A percentile compares a stretch with the other conserved stretches of the same genome.
Conservation (phyloP, 2,888 invertebrate genomes). For the Mellilla xanthometata region DNA sequence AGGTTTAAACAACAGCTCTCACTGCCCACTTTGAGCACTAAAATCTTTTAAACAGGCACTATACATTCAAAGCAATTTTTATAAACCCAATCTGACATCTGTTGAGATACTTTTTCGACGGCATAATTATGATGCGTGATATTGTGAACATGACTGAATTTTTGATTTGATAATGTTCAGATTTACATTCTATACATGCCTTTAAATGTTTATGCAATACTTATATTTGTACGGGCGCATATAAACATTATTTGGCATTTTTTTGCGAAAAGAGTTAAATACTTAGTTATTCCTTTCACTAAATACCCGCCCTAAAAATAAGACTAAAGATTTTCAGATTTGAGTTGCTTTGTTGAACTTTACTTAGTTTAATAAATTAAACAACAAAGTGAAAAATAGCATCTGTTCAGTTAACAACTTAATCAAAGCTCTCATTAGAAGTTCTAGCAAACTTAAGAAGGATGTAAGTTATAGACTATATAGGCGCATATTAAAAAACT, state of each 20-base stretch:
- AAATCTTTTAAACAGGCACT: slow-evolving; percentile 31
- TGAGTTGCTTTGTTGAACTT: too few relatives aligned
- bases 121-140: slow-evolving; percentile 28
- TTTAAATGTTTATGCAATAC: neutral
- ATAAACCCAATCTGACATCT: slow-evolving; percentile 24
- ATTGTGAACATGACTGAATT: slow-evolving; percentile 22
- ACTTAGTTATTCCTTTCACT: too few relatives aligned
- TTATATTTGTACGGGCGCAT: too few relatives aligned
- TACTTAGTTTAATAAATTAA: too few relatives aligned
- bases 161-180: slow-evolving; percentile 14
- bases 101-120: slow-evolving; percentile 15
- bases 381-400: too few relatives aligned
- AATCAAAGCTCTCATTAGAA: slow-evolving; percentile 28
- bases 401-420: too few relatives aligned
- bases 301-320: too few relatives aligned
- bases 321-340: too few relatives aligned
- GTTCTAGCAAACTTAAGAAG: slow-evolving; percentile 30
- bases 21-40: slow-evolving; percentile 25
- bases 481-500: slow-evolving; percentile 26
- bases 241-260: neutral
- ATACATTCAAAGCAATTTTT: slow-evolving; percentile 32
- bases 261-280: too few relatives aligned
- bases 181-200: slow-evolving; percentile 13
- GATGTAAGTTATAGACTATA: slow-evolving; percentile 29
- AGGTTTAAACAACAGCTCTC: slow-evolving; percentile 15